Percentiles rank a stretch among this genome's conserved stretches.
These are phyloP conservation scores for Plusia festucae DNA, from an alignment of 2,888 invertebrate genomes.

Conservation along the genomic window DNA sequence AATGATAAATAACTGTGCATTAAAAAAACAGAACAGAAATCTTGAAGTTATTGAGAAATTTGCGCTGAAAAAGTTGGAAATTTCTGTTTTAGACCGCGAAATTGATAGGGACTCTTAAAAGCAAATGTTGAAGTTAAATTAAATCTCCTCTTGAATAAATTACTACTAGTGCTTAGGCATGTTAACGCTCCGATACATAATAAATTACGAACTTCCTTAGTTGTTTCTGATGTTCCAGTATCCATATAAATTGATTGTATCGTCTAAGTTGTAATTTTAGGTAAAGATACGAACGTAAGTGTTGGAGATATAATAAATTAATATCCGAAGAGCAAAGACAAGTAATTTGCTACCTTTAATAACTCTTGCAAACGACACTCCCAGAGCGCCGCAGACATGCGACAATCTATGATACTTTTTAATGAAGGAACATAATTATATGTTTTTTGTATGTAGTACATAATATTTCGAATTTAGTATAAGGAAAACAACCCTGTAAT, in stretches of 20 bases:
- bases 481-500: too few relatives aligned
- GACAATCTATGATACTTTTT: conserved; percentile 10
- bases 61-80: too few relatives aligned
- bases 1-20: too few relatives aligned
- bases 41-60: too few relatives aligned
- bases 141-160: background rate
- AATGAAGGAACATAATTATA: background rate
- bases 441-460: too few relatives aligned
- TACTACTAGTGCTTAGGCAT: background rate
- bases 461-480: too few relatives aligned
- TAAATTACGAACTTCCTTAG: background rate
- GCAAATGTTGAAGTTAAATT: background rate
- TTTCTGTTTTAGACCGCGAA: too few relatives aligned
- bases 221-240: background rate
- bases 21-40: too few relatives aligned
- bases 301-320: conserved; percentile 20
- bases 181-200: background rate
- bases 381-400: conserved; percentile 10
- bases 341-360: conserved; percentile 65
- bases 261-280: conserved; percentile 4
- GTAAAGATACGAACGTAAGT: background rate
- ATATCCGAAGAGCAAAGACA: conserved; percentile 40
- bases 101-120: too few relatives aligned
- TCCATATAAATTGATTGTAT: background rate
- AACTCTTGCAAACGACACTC: conserved; percentile 58